These are phyloP conservation scores for Hydropsyche betteni DNA, from an alignment of 2,888 invertebrate species.

Conservation along the genomic window DNA sequence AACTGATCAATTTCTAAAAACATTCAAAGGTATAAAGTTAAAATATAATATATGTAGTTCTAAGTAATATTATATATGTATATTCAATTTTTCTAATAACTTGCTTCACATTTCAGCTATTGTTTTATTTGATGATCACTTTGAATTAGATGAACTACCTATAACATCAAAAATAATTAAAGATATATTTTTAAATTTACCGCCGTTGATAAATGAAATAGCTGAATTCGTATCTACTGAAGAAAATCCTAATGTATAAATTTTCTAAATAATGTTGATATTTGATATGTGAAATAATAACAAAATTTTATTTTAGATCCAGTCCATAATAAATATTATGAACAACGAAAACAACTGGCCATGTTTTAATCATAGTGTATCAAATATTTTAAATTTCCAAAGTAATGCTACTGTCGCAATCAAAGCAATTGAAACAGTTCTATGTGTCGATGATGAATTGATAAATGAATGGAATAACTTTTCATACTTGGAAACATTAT, in stretches of 20 bases:
- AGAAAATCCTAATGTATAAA: neutral
- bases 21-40: constrained; percentile 57
- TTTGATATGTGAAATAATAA: neutral
- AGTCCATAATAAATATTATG: constrained; percentile 59
- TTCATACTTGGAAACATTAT: too few species aligned
- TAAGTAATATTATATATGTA: constrained; percentile 4
- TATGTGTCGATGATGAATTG: constrained; percentile 60
- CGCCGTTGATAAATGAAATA: constrained; percentile 44
- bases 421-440: constrained; percentile 60
- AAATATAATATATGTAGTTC: neutral
- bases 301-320: constrained; percentile 54
- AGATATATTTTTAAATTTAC: constrained; percentile 40
- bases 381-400: constrained; percentile 56
- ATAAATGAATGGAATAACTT: constrained; percentile 62
- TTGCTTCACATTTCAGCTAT: constrained; percentile 44
- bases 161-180: constrained; percentile 42
- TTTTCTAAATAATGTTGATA: neutral
- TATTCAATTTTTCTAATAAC: neutral
- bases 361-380: constrained; percentile 60
- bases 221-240: constrained; percentile 42
- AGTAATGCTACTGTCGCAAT: constrained; percentile 58
- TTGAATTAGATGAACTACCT: constrained; percentile 44
- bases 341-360: constrained; percentile 64
- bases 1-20: constrained; percentile 57
- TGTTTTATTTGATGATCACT: constrained; percentile 34